Evolutionary conservation across 2,888 invertebrate genomes (phyloP), one percentile per base, ranked within the genome.

Genomic region (Polyommatus icarus): DNA sequence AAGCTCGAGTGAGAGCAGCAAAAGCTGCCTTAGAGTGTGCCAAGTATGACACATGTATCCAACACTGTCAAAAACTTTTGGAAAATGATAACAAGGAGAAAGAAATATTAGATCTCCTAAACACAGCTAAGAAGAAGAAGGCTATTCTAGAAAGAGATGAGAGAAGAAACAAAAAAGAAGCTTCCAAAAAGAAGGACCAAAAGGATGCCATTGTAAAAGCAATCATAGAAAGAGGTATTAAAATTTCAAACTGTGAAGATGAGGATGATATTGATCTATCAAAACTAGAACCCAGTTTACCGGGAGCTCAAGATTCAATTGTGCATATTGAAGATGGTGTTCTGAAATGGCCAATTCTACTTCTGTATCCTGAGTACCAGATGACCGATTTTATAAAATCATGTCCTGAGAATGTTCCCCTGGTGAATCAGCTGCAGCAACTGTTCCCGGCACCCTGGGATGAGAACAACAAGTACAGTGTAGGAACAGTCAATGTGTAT

Each of bases 321-420:
- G 97, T 97, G 0, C 94, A 95, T 84, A 84, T 97, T 15, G 95
- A 95, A 80, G 91, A 95, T 84, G 89, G 95, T 0, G 83, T 91
- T 18, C 89, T 99, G 15, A 91, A 96, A 76, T 99, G 99, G 99
- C 99, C 99, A 0, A 96, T 98, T 0, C 93, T 98, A 24, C 96
- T 99, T 82, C 91, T 98, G 15, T 99, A 99, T 89, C 99, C 99
- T 0, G 98, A 99, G 90, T 96, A 96, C 85, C 94, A 96, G 79
- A 96, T 97, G 84, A 97, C 98, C 76, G 99, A 99, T 89, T 97
- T 98, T 83, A 95, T 99, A 67, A 96, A 97, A 87, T 95, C 95
- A 79, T 97, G 98, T 85, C 95, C 95, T 12, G 98, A 99, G 90
- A 95, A 96, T 83, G 94, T 95, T 0, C 91, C 94, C 94, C 95